A percentile compares a stretch with the other conserved stretches of the same genome.
These are phyloP conservation scores for Drosophila tanythrix DNA, from an alignment of 2,888 invertebrate genomes.

Conservation along the genomic window DNA sequence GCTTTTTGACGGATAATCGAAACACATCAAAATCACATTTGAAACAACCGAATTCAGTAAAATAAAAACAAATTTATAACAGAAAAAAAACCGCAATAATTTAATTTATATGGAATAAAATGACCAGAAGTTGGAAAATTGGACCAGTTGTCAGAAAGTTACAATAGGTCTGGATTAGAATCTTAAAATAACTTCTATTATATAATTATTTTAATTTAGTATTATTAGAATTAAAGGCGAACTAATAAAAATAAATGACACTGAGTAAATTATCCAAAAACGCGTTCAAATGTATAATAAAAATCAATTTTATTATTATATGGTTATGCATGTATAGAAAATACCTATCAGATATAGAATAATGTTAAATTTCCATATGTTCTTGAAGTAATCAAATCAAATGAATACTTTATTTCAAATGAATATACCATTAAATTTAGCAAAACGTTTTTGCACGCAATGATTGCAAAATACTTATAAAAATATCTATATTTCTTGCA, in stretches of 20 bases:
- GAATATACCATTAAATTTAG: neutral
- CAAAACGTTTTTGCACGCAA: constrained; percentile 3
- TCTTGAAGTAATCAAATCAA: neutral
- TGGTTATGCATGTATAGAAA: neutral
- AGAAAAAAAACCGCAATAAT: neutral
- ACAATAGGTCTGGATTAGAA: neutral
- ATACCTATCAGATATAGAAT: neutral
- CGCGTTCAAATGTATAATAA: neutral
- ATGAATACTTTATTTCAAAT: neutral
- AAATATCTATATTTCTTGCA: neutral
- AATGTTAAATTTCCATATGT: neutral
- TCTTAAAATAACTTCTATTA: neutral
- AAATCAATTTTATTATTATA: neutral
- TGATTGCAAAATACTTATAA: constrained; percentile 3
- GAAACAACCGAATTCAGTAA: neutral
- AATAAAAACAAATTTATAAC: neutral
- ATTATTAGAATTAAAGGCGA: neutral
- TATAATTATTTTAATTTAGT: neutral
- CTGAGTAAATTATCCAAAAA: neutral
- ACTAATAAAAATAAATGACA: neutral
- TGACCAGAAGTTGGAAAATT: neutral
- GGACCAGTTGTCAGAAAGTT: neutral
- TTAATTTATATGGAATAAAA: neutral
- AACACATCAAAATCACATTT: neutral
- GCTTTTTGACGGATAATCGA: neutral